phyloP scores from a whole-genome alignment of 2,113 vertebrate species.

The Rhinolophus ferrumequinum region DNA sequence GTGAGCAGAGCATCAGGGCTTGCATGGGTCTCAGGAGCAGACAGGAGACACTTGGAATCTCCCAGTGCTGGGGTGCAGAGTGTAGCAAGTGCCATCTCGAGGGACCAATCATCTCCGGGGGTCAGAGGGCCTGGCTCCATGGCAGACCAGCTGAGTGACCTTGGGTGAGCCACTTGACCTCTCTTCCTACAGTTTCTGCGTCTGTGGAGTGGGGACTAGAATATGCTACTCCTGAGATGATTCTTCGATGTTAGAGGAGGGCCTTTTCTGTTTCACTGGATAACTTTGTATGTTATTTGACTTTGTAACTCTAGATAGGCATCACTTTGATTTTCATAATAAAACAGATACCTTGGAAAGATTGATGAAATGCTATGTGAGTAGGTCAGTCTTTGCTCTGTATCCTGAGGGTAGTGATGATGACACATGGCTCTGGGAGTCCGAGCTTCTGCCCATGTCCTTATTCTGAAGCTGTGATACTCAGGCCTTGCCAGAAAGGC shows the following conservation, averaged over 20 bases:
- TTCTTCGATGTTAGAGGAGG: background rate
- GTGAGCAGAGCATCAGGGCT: background rate
- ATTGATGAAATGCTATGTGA: background rate
- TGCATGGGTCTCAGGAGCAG: background rate
- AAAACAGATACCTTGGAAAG: background rate
- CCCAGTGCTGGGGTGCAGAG: background rate
- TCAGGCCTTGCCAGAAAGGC: background rate
- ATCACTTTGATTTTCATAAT: background rate
- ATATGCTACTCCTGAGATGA: background rate
- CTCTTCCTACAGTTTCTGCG: background rate
- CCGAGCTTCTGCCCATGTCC: background rate
- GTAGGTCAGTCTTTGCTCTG: too few species aligned
- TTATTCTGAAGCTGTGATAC: background rate
- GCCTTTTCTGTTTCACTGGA: background rate
- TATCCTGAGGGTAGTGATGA: background rate
- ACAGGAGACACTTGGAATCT: background rate
- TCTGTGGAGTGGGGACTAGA: background rate
- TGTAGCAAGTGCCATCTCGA: background rate
- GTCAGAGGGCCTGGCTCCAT: background rate
- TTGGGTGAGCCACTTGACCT: background rate
- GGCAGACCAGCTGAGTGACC: background rate
- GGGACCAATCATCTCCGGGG: too few species aligned
- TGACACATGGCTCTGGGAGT: fast-evolving
- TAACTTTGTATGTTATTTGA: background rate
- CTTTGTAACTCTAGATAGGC: background rate